Base-by-base conservation (phyloP, 2,888 invertebrate genomes). In the Caenorhabditis japonica region DNA sequence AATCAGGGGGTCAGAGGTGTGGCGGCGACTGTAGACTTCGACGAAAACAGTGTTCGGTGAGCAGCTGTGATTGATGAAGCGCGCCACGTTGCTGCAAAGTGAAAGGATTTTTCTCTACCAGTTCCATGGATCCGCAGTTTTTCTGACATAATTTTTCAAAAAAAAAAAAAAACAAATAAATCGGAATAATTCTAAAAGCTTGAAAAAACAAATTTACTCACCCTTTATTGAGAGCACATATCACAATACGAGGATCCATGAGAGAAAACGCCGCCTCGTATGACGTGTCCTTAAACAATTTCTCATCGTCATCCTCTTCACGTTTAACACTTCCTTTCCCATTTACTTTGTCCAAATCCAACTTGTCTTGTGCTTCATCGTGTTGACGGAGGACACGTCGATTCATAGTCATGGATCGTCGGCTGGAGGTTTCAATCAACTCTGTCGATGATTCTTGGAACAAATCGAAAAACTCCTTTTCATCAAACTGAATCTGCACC, bases 41-140 rank as follows among this genome's bases (percentile, higher is more conserved):
- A 58, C 19, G 47, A 71, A 71, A 2, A 36, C 36, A 0, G 62
- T 19, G 27, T 59, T 71, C 33, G 59, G 30, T 0, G 33, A 17
- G 21, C 71, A 71, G 7, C 47, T 39, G 33, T 71, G 71, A 33
- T 71, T 71, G 17, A 59, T 47, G 39, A 61, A 71, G 1, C 71
- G 58, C 12, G 62, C 27, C 2, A 47, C 17, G 39, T 71, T 71
- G 15, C 71, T 71, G 53, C n/a, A n/a, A n/a, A n/a, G n/a, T n/a
- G n/a, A n/a, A 34, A 51, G 23, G 23, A 19, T 19, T 19, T 5
- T 19, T 5, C 17, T 3, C 5, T 44, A 21, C 23, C 12, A 34
- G 12, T 10, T 7, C 34, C 12, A 10, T 12, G 12, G 34, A 7
- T 34, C 12, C 8, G 34, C 7, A 34, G 12, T 34, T 34, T 34